A percentile compares a stretch with the other conserved stretches of the same genome.
phyloP scores from a whole-genome alignment of 1,140 invertebrate genomes.

The Ylistrum balloti region DNA sequence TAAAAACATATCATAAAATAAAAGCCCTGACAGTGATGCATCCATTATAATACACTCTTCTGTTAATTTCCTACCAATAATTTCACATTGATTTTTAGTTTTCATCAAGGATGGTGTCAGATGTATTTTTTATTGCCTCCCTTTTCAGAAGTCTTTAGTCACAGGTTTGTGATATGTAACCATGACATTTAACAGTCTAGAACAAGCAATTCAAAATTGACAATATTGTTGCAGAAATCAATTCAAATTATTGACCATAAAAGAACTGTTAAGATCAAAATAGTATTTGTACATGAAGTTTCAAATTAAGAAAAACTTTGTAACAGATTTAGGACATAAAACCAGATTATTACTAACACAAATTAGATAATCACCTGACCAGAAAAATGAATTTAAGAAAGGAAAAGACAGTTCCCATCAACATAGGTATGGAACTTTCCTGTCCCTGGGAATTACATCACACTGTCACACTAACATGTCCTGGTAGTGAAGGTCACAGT shows the following conservation, averaged over 20 bases:
- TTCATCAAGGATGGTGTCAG: not conserved
- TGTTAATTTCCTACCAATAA: not conserved
- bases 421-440: too few relatives aligned
- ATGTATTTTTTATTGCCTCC: not conserved
- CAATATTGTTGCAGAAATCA: not conserved
- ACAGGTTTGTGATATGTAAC: not conserved
- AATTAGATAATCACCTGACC: too few relatives aligned
- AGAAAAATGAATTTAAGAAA: too few relatives aligned
- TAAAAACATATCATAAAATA: too few relatives aligned
- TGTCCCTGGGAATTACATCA: too few relatives aligned
- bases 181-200: not conserved
- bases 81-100: not conserved
- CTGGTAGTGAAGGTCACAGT: too few relatives aligned
- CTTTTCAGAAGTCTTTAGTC: not conserved
- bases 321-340: too few relatives aligned
- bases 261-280: not conserved
- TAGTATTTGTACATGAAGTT: too few relatives aligned
- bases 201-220: not conserved
- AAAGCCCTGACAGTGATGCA: not conserved
- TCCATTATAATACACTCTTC: not conserved
- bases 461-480: too few relatives aligned
- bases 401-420: too few relatives aligned
- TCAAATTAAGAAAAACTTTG: too few relatives aligned
- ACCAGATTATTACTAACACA: too few relatives aligned
- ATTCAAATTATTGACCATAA: not conserved